phyloP scores from a whole-genome alignment of 2,888 invertebrate genomes.

The Drosophila emarginata region DNA sequence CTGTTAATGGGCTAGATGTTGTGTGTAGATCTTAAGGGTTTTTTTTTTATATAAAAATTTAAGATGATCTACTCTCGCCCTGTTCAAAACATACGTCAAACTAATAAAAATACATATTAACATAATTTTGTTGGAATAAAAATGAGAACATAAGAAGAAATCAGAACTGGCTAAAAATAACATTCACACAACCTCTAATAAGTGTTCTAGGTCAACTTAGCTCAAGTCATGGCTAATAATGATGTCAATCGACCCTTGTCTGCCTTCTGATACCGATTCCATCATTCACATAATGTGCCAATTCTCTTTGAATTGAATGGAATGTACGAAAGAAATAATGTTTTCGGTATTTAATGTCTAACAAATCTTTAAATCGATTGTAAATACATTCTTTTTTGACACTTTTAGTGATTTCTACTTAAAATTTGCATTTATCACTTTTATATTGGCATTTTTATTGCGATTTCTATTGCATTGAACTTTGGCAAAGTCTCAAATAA shows the following conservation, averaged over 20 bases:
- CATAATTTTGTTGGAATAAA: slow-evolving; percentile 7
- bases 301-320: not conserved
- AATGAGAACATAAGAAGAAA: slow-evolving; percentile 28
- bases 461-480: slow-evolving; percentile 67
- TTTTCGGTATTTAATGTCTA: not conserved
- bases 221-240: slow-evolving; percentile 54
- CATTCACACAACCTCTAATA: slow-evolving; percentile 60
- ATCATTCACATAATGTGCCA: slow-evolving; percentile 7
- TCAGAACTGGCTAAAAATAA: slow-evolving; percentile 50
- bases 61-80: not conserved
- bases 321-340: too few relatives aligned
- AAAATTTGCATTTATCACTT: slow-evolving; percentile 34
- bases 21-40: slow-evolving; percentile 4
- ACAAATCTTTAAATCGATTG: not conserved
- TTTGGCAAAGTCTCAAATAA: slow-evolving; percentile 76
- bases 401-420: slow-evolving; percentile 10
- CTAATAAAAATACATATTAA: slow-evolving; percentile 25
- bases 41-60: not conserved
- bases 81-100: not conserved
- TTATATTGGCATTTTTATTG: slow-evolving; percentile 30
- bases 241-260: slow-evolving; percentile 46
- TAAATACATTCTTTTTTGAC: slow-evolving; percentile 4
- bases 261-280: slow-evolving; percentile 3
- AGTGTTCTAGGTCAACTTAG: slow-evolving; percentile 65
- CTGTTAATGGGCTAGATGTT: slow-evolving; percentile 38